Percentiles rank a stretch among this genome's conserved stretches.
Conservation (phyloP, 2,797 vertebrate genomes). For the Enteromius mattozi region DNA sequence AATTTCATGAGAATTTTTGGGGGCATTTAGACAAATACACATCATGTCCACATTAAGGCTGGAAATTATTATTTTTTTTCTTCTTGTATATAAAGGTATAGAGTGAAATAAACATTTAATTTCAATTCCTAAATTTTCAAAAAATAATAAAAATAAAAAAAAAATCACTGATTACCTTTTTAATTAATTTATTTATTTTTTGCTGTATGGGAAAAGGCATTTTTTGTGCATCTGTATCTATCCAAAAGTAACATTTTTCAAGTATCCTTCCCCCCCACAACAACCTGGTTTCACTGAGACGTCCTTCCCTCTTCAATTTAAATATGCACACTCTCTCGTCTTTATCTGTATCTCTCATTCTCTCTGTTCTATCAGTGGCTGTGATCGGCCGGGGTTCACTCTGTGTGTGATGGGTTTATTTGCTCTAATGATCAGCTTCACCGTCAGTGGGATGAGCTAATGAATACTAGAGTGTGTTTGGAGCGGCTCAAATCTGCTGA, state of each 20-base stretch:
- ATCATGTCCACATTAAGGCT: too few species aligned
- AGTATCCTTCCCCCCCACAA: not conserved
- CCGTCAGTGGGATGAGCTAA: slow-evolving; percentile 32
- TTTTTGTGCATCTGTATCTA: not conserved
- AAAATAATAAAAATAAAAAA: too few species aligned
- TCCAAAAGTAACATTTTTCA: not conserved
- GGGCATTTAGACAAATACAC: too few species aligned
- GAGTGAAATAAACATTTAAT: too few species aligned
- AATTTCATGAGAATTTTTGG: too few species aligned
- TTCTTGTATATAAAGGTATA: too few species aligned
- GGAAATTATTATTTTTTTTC: too few species aligned
- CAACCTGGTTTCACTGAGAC: not conserved
- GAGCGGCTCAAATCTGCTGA: slow-evolving; percentile 38
- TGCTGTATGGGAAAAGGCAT: not conserved
- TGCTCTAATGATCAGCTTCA: slow-evolving; percentile 48
- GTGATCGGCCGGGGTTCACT: slow-evolving; percentile 32
- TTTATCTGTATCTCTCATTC: slow-evolving; percentile 17
- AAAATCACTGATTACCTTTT: not conserved
- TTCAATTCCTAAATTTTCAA: too few species aligned
- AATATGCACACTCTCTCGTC: not conserved
- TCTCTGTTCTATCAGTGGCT: slow-evolving; percentile 38
- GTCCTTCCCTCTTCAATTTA: not conserved
- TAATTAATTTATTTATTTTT: not conserved
- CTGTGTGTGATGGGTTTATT: slow-evolving; percentile 46
- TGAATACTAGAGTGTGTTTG: slow-evolving; percentile 46